These are phyloP conservation scores for Cardiocondyla obscurior DNA, from an alignment of 1,140 invertebrate genomes.

Conservation along the genomic window DNA sequence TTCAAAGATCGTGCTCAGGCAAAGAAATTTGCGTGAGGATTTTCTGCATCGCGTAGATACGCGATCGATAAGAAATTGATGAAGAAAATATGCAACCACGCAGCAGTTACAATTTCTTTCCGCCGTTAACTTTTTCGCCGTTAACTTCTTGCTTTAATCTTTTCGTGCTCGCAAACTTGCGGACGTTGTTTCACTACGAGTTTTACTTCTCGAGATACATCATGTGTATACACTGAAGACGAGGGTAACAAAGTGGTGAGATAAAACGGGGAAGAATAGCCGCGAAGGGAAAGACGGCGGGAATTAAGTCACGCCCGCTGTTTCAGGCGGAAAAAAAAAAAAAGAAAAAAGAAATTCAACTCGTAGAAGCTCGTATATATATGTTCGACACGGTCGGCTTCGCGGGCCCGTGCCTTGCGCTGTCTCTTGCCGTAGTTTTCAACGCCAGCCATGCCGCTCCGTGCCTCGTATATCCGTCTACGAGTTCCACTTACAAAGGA, in stretches of 20 bases:
- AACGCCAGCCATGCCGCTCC: background rate
- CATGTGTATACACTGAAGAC: background rate
- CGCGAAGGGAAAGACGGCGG: background rate
- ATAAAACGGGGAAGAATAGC: slow-evolving; percentile 1
- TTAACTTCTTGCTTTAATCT: no score
- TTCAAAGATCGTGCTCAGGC: no score
- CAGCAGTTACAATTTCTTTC: background rate
- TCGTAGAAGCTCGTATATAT: slow-evolving; percentile 39
- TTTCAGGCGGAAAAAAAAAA: background rate
- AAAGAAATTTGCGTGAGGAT: background rate
- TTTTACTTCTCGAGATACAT: background rate
- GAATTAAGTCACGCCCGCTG: slow-evolving; percentile 23
- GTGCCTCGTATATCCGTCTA: background rate
- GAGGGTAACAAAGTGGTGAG: background rate
- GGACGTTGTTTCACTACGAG: background rate
- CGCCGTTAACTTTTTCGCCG: background rate
- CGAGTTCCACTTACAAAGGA: slow-evolving; percentile 36
- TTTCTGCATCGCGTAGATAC: background rate
- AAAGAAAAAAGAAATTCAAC: background rate
- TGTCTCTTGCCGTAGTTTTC: slow-evolving; percentile 34
- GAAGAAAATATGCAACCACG: background rate
- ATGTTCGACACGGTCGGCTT: slow-evolving; percentile 39
- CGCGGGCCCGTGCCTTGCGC: background rate
- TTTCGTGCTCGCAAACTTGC: background rate
- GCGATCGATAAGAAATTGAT: background rate